A percentile compares a stretch with the other conserved stretches of the same genome.
phyloP scores from a whole-genome alignment of 2,888 invertebrate genomes.

The Volucella zonaria region DNA sequence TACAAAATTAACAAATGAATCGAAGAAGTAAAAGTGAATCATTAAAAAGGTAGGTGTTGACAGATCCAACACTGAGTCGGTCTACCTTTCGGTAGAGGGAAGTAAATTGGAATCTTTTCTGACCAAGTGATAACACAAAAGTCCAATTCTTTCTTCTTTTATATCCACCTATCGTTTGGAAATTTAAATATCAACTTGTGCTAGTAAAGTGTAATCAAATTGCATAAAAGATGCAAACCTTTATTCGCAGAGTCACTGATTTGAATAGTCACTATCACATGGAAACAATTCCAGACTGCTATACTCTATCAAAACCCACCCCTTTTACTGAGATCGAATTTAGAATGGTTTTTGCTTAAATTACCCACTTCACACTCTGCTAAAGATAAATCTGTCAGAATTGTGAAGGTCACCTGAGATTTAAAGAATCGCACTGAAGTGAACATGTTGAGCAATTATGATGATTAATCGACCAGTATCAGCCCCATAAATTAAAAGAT shows the following conservation, averaged over 20 bases:
- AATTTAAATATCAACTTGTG: no score
- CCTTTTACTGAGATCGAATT: slow-evolving; percentile 3
- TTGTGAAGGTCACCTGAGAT: background rate
- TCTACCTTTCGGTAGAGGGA: no score
- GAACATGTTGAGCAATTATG: background rate
- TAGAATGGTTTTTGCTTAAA: background rate
- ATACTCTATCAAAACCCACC: background rate
- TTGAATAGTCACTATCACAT: background rate
- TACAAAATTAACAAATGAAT: no score
- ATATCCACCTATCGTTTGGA: no score
- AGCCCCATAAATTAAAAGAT: background rate
- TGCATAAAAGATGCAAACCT: background rate
- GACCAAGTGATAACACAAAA: no score
- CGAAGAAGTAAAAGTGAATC: no score
- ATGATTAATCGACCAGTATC: background rate
- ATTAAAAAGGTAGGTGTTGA: no score
- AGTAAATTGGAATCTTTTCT: no score
- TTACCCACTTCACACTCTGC: background rate
- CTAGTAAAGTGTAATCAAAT: background rate
- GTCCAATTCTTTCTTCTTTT: no score
- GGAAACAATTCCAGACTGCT: background rate
- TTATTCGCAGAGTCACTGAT: background rate
- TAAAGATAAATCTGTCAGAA: background rate
- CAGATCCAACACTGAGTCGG: no score
- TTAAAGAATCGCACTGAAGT: background rate